phyloP scores from a whole-genome alignment of 2,113 vertebrate genomes.

The Phalacrocorax aristotelis region DNA sequence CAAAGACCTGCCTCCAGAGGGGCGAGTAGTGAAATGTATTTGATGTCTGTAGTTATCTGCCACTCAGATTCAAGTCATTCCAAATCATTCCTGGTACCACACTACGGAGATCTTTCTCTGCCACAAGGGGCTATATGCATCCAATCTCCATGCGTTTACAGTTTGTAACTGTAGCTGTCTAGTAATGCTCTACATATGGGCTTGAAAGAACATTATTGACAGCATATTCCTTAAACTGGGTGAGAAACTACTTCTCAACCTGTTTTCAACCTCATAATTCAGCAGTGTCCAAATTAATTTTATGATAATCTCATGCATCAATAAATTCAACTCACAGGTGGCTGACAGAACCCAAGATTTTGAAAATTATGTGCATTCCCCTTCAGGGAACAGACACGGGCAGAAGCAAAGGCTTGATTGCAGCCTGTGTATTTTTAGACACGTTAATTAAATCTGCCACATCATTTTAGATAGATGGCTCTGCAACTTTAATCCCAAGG shows the following conservation, averaged over 20 bases:
- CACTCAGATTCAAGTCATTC: neutral
- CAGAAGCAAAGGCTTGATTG: conserved; percentile 60
- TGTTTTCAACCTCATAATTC: conserved; percentile 66
- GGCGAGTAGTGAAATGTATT: neutral
- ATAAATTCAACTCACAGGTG: conserved; percentile 63
- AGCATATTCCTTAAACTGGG: conserved; percentile 32
- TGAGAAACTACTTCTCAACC: conserved; percentile 43
- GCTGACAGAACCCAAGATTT: conserved; percentile 63
- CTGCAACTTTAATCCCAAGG: conserved; percentile 69
- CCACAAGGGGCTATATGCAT: neutral
- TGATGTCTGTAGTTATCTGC: conserved; percentile 18
- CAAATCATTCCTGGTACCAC: neutral
- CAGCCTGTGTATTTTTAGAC: conserved; percentile 64
- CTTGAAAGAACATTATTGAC: conserved; percentile 26
- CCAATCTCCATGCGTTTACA: neutral
- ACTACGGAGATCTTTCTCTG: neutral
- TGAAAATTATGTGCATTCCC: conserved; percentile 65
- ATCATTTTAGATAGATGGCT: conserved; percentile 59
- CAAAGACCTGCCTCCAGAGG: conserved; percentile 11
- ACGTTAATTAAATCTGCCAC: conserved; percentile 69
- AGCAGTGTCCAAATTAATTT: conserved; percentile 73
- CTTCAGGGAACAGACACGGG: conserved; percentile 64
- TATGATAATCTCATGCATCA: conserved; percentile 70
- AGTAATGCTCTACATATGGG: conserved; percentile 14
- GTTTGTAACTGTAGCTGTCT: conserved; percentile 29